Evolutionary conservation across 2,113 vertebrate species (phyloP).

Genomic region (chimpanzee (Pan troglodytes)): NHGRI_mPanTro3-v2.1_pri NC_072398.2:36194001-36194500

Average conservation of each 20-base stretch:
- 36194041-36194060: not conserved
- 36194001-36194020: not conserved
- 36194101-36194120: not conserved
- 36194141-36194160: not conserved
- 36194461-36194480: not conserved
- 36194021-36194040: not conserved
- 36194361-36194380: fast-evolving
- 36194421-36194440: not conserved
- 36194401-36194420: not conserved
- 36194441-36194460: not conserved
- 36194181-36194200: not conserved
- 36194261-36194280: not conserved
- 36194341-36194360: not conserved
- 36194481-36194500: not conserved
- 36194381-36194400: not conserved
- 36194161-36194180: not conserved
- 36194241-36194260: not conserved
- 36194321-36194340: not conserved
- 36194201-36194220: not conserved
- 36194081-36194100: not conserved
- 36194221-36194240: fast-evolving
- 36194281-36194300: conserved; percentile 12
- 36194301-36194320: not conserved
- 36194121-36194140: not conserved
- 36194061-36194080: not conserved